phyloP scores from a whole-genome alignment of 2,888 invertebrate species.

The Amphipoea oculea region DNA sequence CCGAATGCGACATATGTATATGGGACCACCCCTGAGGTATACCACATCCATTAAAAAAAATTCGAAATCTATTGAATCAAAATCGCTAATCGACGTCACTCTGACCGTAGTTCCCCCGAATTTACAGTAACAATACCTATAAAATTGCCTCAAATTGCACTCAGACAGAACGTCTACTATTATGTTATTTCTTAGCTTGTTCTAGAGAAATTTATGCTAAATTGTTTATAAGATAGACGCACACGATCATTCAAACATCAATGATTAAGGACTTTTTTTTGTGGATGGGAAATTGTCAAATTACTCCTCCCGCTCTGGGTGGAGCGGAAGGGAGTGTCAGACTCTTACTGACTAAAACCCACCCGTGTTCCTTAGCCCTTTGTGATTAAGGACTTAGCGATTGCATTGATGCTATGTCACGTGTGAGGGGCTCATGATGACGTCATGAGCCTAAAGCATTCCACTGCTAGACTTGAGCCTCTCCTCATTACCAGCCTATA shows the following conservation, averaged over 20 bases:
- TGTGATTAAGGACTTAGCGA: neutral
- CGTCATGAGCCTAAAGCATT: too few relatives aligned
- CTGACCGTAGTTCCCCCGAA: neutral
- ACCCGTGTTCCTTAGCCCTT: too few relatives aligned
- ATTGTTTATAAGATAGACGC: slow-evolving; percentile 1
- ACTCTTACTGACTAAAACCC: too few relatives aligned
- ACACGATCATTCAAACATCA: neutral
- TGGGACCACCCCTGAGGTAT: too few relatives aligned
- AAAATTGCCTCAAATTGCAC: slow-evolving; percentile 57
- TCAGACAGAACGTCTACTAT: slow-evolving; percentile 30
- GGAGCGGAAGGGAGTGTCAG: too few relatives aligned
- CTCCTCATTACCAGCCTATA: too few relatives aligned
- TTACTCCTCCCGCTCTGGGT: too few relatives aligned
- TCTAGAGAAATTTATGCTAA: slow-evolving; percentile 24
- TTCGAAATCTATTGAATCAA: neutral
- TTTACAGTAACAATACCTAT: slow-evolving; percentile 49
- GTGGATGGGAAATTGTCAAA: too few relatives aligned
- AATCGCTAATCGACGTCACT: slow-evolving; percentile 32
- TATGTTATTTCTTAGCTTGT: slow-evolving; percentile 38
- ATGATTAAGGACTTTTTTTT: too few relatives aligned
- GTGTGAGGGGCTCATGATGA: neutral
- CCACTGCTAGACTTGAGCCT: too few relatives aligned
- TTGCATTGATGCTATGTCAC: neutral
- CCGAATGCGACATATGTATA: too few relatives aligned
- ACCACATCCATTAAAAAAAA: neutral